Percentiles rank a stretch among this genome's conserved stretches.
These are phyloP conservation scores for Cryptophagus acutangulus DNA, from an alignment of 2,888 invertebrate species.

Conservation along the genomic window DNA sequence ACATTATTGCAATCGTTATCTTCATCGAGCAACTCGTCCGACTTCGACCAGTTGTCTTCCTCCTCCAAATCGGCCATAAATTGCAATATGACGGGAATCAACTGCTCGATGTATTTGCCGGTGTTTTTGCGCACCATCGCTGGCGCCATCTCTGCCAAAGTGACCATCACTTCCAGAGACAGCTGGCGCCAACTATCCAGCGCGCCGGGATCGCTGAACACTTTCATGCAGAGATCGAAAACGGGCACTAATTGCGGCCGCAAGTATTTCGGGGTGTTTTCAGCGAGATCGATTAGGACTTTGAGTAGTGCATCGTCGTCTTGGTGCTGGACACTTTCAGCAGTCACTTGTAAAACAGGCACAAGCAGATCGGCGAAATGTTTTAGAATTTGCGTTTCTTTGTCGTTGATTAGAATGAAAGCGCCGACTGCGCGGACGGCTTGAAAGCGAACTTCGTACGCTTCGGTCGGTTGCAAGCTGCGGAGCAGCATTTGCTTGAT, in stretches of 20 bases:
- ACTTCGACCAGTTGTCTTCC: constrained; percentile 81
- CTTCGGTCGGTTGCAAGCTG: constrained; percentile 62
- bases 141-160: constrained; percentile 88
- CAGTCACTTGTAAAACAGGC: constrained; percentile 69
- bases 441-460: constrained; percentile 72
- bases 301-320: constrained; percentile 90
- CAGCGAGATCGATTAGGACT: constrained; percentile 89
- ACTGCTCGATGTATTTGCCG: constrained; percentile 71
- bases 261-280: constrained; percentile 87
- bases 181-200: constrained; percentile 84
- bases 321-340: constrained; percentile 75
- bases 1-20: constrained; percentile 94
- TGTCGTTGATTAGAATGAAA: constrained; percentile 89
- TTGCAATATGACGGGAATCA: constrained; percentile 81
- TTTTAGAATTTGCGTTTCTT: constrained; percentile 84
- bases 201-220: constrained; percentile 65
- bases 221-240: constrained; percentile 84
- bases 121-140: constrained; percentile 94
- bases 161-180: constrained; percentile 77
- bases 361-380: constrained; percentile 83
- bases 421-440: constrained; percentile 79
- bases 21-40: constrained; percentile 84
- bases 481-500: constrained; percentile 94
- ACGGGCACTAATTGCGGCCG: constrained; percentile 80
- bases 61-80: constrained; percentile 96